These are phyloP conservation scores for Garra rufa DNA, from an alignment of 2,113 vertebrate species.

Conservation along the genomic window DNA sequence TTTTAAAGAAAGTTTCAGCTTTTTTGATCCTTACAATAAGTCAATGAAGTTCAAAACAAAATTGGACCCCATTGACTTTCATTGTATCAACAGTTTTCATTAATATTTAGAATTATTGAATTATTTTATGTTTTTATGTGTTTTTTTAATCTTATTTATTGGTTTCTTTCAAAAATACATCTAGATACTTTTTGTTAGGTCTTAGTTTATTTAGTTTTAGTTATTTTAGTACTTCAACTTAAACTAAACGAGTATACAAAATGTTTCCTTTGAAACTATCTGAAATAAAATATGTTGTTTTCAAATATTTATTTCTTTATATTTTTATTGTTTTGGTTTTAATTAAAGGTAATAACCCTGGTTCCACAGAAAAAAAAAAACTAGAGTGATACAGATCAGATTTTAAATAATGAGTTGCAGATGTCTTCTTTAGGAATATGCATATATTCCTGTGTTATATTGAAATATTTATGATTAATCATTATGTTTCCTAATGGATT, in stretches of 20 bases:
- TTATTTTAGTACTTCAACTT: background rate
- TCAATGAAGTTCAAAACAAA: background rate
- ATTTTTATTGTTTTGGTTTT: background rate
- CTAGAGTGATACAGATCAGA: background rate
- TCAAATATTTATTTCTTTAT: too few species aligned
- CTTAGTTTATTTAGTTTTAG: background rate
- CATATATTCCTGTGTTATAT: background rate
- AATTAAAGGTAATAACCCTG: background rate
- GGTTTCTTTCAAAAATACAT: background rate
- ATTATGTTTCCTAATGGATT: slow-evolving; percentile 33
- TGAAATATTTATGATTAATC: slow-evolving; percentile 39
- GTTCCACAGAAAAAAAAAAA: background rate
- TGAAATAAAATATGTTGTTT: too few species aligned
- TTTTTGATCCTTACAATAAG: too few species aligned
- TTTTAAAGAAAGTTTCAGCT: background rate
- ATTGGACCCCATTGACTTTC: too few species aligned
- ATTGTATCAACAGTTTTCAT: too few species aligned
- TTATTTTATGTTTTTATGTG: background rate
- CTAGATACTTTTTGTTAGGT: background rate
- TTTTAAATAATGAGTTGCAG: background rate
- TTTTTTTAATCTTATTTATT: background rate
- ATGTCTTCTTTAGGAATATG: background rate
- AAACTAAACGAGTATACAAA: background rate
- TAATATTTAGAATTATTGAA: too few species aligned
- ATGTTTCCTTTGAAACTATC: background rate